Evolutionary conservation across 1,140 invertebrate genomes (phyloP).

Genomic region (Zaprionus nigranus): DNA sequence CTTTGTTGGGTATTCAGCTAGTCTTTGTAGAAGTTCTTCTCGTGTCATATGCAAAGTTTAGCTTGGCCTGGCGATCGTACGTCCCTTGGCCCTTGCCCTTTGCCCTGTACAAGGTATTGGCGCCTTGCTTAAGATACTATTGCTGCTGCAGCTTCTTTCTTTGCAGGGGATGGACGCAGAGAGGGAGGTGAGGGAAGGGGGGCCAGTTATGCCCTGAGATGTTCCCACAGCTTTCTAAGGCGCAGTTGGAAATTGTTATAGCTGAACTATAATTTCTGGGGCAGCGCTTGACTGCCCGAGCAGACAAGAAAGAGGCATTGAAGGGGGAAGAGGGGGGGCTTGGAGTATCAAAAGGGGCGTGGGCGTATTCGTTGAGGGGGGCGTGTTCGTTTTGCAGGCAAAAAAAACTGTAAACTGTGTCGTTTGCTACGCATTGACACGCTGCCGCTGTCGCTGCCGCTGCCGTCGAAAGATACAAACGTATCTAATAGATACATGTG

Average conservation of each 20-base stretch:
- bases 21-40: conserved; percentile 1
- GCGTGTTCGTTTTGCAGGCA: neutral
- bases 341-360: neutral
- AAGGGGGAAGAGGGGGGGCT: neutral
- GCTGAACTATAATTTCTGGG: conserved; percentile 53
- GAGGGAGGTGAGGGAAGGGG: neutral
- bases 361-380: neutral
- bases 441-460: conserved; percentile 42
- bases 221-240: conserved; percentile 52
- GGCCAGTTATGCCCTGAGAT: neutral
- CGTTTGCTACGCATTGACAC: conserved; percentile 81
- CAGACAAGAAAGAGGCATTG: neutral
- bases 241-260: conserved; percentile 48
- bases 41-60: conserved; percentile 14
- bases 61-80: conserved; percentile 19
- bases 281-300: conserved; percentile 17
- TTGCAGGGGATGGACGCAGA: too few relatives aligned
- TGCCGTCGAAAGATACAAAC: conserved; percentile 62
- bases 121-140: conserved; percentile 19
- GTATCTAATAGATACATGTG: conserved; percentile 83
- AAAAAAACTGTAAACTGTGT: conserved; percentile 69
- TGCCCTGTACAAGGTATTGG: conserved; percentile 33
- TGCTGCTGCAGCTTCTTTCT: neutral
- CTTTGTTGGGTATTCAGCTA: neutral
- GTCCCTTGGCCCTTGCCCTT: neutral